These are phyloP conservation scores for Temnothorax rugatulus DNA, from an alignment of 2,888 invertebrate species.

Conservation along the genomic window DNA sequence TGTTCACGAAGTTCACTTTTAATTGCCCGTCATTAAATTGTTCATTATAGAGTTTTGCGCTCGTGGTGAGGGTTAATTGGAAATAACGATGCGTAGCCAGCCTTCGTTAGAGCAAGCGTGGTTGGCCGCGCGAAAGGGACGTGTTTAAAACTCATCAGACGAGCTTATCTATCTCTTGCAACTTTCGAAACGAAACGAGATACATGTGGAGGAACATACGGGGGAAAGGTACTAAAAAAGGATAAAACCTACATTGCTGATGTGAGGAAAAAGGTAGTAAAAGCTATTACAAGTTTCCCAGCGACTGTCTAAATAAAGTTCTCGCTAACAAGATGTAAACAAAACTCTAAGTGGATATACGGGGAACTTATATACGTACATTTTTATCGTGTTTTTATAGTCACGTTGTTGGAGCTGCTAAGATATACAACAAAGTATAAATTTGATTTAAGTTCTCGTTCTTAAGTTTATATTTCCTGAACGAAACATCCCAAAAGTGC, in stretches of 20 bases:
- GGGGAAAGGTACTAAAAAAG: neutral
- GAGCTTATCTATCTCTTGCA: neutral
- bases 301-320: slow-evolving; percentile 10
- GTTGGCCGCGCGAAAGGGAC: neutral
- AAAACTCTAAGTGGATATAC: slow-evolving; percentile 32
- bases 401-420: neutral
- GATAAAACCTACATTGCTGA: neutral
- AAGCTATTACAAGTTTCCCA: slow-evolving; percentile 26
- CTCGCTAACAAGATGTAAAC: slow-evolving; percentile 33
- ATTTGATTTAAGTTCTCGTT: slow-evolving; percentile 18
- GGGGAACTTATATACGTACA: slow-evolving; percentile 21
- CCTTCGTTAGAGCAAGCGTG: slow-evolving; percentile 7
- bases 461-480: neutral
- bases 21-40: slow-evolving; percentile 50
- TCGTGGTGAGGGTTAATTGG: slow-evolving; percentile 24
- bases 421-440: neutral
- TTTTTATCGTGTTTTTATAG: slow-evolving; percentile 14
- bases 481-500: neutral
- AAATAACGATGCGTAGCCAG: slow-evolving; percentile 34
- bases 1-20: slow-evolving; percentile 31
- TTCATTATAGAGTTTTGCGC: slow-evolving; percentile 32
- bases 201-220: neutral
- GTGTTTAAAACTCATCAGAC: slow-evolving; percentile 9
- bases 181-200: neutral
- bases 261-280: neutral